phyloP scores from a whole-genome alignment of 2,888 invertebrate genomes.

The Yponomeuta plumbellus region DNA sequence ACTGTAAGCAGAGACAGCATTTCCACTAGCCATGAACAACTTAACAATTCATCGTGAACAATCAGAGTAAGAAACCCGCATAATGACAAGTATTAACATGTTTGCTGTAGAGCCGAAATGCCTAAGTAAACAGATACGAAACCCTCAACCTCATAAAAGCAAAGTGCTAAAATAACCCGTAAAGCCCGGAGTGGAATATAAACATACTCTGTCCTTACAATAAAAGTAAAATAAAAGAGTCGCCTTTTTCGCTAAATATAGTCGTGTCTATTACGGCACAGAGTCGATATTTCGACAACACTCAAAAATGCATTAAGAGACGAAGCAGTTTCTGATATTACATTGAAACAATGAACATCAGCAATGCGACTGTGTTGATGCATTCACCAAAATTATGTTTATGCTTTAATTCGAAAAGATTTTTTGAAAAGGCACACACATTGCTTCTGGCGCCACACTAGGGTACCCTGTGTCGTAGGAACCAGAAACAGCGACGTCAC shows the following conservation, averaged over 20 bases:
- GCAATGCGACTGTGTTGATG: constrained; percentile 12
- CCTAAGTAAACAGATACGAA: constrained; percentile 16
- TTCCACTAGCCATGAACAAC: too few species aligned
- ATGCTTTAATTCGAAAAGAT: constrained; percentile 19
- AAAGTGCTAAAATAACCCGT: constrained; percentile 36
- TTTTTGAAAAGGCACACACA: too few species aligned
- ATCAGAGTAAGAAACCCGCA: constrained; percentile 26
- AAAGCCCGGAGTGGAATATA: constrained; percentile 35
- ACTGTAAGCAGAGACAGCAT: too few species aligned
- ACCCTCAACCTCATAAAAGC: constrained; percentile 30
- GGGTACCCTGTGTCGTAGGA: too few species aligned
- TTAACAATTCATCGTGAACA: background rate
- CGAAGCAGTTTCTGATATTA: constrained; percentile 1
- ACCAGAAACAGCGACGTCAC: too few species aligned
- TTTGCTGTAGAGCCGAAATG: constrained; percentile 15
- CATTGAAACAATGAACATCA: constrained; percentile 23
- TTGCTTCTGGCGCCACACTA: too few species aligned
- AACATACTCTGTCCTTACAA: constrained; percentile 34
- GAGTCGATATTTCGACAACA: background rate
- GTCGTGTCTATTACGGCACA: background rate
- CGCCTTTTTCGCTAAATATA: background rate
- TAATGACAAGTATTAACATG: constrained; percentile 19
- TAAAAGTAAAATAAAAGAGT: constrained; percentile 26
- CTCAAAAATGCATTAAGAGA: constrained; percentile 9
- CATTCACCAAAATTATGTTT: background rate